phyloP scores from a whole-genome alignment of 1,140 invertebrate genomes.

The Euwallacea fornicatus region DNA sequence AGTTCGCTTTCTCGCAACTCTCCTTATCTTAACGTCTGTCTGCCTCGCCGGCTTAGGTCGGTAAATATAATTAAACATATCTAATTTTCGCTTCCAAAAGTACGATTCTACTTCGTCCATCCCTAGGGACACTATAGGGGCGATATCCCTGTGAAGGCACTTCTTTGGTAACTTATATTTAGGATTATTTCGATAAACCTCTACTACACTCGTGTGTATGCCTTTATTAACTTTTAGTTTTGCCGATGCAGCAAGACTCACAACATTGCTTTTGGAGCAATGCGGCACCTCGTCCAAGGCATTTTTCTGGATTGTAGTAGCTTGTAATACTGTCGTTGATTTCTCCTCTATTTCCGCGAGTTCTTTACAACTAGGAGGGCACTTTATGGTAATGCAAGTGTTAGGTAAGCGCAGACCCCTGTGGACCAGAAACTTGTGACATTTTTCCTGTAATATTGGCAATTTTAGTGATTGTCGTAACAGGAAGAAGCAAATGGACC shows the following conservation, averaged over 20 bases:
- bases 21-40: neutral
- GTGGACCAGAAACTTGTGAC: neutral
- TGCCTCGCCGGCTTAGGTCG: neutral
- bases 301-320: neutral
- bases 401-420: conserved; percentile 23
- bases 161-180: conserved; percentile 33
- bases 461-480: conserved; percentile 13
- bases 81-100: conserved; percentile 27
- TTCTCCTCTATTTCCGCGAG: neutral
- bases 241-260: neutral
- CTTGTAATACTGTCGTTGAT: neutral
- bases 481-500: conserved; percentile 22
- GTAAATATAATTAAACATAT: conserved; percentile 30
- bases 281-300: neutral
- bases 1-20: conserved; percentile 27
- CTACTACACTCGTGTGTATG: conserved; percentile 26
- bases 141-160: conserved; percentile 29
- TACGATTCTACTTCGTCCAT: conserved; percentile 37
- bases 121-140: conserved; percentile 27
- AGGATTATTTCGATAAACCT: conserved; percentile 30
- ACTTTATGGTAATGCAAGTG: conserved; percentile 23
- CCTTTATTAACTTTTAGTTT: neutral
- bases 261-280: too few species aligned
- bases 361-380: neutral
- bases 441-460: conserved; percentile 27